Evolutionary conservation across 2,797 vertebrate species (phyloP).

Genomic region (Xerus rutilus): DNA sequence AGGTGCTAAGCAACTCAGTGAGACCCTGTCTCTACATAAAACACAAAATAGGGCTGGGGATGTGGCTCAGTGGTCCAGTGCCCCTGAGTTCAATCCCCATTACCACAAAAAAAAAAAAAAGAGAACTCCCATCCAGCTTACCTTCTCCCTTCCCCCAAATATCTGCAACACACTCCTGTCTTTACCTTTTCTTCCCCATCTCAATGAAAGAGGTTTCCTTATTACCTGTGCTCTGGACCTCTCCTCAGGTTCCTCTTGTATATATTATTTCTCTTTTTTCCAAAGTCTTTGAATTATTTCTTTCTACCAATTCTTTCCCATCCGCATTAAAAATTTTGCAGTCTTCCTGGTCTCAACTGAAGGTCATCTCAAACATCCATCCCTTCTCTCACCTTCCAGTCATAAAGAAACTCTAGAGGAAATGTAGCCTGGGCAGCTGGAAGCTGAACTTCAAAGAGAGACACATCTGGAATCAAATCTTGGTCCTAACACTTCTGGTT

Average conservation of each 20-base stretch:
- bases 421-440: neutral
- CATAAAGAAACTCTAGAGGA: constrained; percentile 22
- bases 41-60: too few relatives aligned
- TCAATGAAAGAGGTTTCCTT: neutral
- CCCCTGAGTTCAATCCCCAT: too few relatives aligned
- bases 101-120: neutral
- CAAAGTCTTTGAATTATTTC: constrained; percentile 44
- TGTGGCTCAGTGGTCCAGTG: too few relatives aligned
- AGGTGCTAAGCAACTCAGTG: too few relatives aligned
- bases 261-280: neutral
- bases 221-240: neutral
- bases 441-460: neutral
- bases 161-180: neutral
- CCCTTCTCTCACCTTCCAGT: neutral
- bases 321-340: constrained; percentile 21
- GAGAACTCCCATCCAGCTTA: neutral
- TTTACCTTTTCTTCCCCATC: neutral
- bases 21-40: too few relatives aligned
- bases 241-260: neutral
- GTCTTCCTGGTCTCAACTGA: constrained; percentile 5
- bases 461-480: neutral
- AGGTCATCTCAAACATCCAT: neutral
- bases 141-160: neutral
- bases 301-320: constrained; percentile 8
- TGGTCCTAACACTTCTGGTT: neutral